Conservation (phyloP, 2,797 vertebrate genomes). For the Halcyon smyrnensis region DNA sequence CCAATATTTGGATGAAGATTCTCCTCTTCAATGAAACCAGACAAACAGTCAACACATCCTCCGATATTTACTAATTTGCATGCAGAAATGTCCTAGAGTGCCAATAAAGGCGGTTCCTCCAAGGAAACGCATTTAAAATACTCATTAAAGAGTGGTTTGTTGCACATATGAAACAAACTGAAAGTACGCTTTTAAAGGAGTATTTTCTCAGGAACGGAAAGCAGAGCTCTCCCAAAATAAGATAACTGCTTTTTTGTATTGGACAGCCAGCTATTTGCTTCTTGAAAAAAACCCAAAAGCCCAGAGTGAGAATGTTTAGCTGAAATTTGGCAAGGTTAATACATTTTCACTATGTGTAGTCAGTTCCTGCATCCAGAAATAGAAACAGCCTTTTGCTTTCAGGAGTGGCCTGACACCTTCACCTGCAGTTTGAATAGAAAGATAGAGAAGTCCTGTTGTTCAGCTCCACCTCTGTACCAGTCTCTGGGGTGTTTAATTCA, state of each 20-base stretch:
- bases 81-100: not conserved
- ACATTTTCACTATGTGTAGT: not conserved
- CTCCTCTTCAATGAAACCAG: not conserved
- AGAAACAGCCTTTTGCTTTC: constrained; percentile 5
- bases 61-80: not conserved
- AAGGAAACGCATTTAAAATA: constrained; percentile 13
- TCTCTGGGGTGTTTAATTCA: not conserved
- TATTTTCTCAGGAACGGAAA: not conserved
- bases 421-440: not conserved
- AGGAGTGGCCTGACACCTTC: not conserved
- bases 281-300: not conserved
- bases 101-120: not conserved
- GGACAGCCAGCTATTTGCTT: not conserved
- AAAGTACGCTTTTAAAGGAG: not conserved
- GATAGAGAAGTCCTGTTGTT: not conserved
- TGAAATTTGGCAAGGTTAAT: constrained; percentile 20
- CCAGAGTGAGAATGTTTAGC: not conserved
- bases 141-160: not conserved
- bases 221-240: not conserved
- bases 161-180: not conserved
- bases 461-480: not conserved
- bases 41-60: not conserved
- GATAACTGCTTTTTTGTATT: not conserved
- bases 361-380: not conserved
- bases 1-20: not conserved